These are phyloP conservation scores for Volucella zonaria DNA, from an alignment of 2,888 invertebrate genomes.

Conservation along the genomic window DNA sequence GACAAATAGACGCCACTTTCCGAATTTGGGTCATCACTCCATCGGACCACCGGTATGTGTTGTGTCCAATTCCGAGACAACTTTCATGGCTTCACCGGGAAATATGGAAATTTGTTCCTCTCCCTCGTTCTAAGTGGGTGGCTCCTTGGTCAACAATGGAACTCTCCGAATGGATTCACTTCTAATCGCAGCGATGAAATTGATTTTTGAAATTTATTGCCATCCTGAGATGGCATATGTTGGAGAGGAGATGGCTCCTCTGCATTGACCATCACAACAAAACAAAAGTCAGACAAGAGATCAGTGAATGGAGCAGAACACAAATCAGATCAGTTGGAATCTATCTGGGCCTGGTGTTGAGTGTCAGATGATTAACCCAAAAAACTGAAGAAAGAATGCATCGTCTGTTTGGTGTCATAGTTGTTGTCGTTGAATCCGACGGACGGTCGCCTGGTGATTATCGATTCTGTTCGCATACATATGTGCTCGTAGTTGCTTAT, in stretches of 20 bases:
- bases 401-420: conserved; percentile 16
- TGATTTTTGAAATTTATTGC: conserved; percentile 37
- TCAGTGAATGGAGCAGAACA: conserved; percentile 22
- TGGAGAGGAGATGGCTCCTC: not conserved
- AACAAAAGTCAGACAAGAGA: conserved; percentile 3
- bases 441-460: conserved; percentile 49
- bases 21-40: conserved; percentile 32
- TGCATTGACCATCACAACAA: not conserved
- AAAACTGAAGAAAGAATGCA: conserved; percentile 29
- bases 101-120: conserved; percentile 54
- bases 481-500: not conserved
- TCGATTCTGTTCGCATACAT: conserved; percentile 62
- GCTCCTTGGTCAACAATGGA: conserved; percentile 9
- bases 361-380: conserved; percentile 70
- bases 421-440: too few relatives aligned
- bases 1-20: not conserved
- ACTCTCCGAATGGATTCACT: conserved; percentile 11
- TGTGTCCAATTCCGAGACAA: conserved; percentile 14
- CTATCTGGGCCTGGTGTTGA: conserved; percentile 62
- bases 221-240: conserved; percentile 23
- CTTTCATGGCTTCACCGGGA: conserved; percentile 33
- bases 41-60: too few relatives aligned
- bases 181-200: conserved; percentile 39
- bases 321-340: conserved; percentile 35
- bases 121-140: conserved; percentile 12